These are phyloP conservation scores for Petrophora chlorosata DNA, from an alignment of 2,888 invertebrate species.

Conservation along the genomic window DNA sequence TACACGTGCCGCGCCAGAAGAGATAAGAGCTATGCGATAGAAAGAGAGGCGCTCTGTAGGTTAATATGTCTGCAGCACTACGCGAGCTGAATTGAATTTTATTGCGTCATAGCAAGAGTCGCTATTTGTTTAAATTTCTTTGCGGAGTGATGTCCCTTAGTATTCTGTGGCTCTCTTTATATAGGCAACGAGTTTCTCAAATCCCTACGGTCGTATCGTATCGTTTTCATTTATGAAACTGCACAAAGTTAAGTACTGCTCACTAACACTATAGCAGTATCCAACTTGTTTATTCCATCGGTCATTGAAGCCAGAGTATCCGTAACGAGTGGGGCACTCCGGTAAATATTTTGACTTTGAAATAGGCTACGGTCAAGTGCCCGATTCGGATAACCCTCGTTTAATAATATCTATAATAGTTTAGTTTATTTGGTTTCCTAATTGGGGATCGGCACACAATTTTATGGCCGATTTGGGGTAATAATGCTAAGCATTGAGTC, in stretches of 20 bases:
- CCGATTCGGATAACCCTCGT: constrained; percentile 21
- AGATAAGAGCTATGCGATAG: too few relatives aligned
- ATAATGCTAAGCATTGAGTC: not conserved
- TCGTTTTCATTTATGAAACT: not conserved
- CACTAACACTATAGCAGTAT: constrained; percentile 29
- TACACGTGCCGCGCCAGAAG: too few relatives aligned
- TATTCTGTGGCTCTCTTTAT: too few relatives aligned
- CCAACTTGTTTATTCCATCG: constrained; percentile 57
- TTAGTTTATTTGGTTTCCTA: constrained; percentile 17
- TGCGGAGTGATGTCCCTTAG: too few relatives aligned
- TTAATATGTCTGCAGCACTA: too few relatives aligned
- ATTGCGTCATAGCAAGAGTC: too few relatives aligned
- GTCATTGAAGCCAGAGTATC: constrained; percentile 54
- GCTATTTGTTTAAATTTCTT: too few relatives aligned
- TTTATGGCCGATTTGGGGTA: constrained; percentile 8
- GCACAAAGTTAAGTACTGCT: constrained; percentile 5
- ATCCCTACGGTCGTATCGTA: not conserved
- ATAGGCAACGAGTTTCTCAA: too few relatives aligned
- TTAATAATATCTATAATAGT: constrained; percentile 25
- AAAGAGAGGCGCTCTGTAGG: too few relatives aligned
- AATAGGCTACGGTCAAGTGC: constrained; percentile 33
- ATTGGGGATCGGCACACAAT: constrained; percentile 13
- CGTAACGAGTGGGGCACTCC: constrained; percentile 32
- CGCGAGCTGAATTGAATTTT: too few relatives aligned
- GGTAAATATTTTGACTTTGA: constrained; percentile 38